Base-by-base conservation (phyloP, 1,140 invertebrate species). In the Vanessa tameamea region DNA sequence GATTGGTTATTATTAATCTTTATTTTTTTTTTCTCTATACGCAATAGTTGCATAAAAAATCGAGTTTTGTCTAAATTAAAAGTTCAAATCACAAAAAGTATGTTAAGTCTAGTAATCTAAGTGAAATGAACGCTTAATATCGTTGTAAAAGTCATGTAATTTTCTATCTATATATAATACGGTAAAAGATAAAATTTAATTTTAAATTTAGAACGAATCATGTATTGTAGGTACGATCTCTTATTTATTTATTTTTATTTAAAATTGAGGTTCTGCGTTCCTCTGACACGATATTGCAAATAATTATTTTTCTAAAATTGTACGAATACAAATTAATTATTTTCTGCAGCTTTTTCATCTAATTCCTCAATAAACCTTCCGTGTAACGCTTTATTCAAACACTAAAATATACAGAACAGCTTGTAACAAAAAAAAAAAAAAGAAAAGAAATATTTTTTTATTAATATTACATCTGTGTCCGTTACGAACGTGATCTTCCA, bases 51-150 rank as follows among this genome's bases (percentile, higher is more conserved):
- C 16, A n/a, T 57, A 8, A 13, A 57, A 23, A 57, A 4, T 26
- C 50, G 14, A 16, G 3, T 13, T 8, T 8, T 12, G 16, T 23
- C 23, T 1, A 16, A 12, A 12, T 57, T 12, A 48, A 71, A 71
- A 64, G 59, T 71, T 64, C 59, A 71, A 71, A 71, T 71, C 69
- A 71, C 69, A 64, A 64, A 64, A 64, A 15, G 13, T 71, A 71
- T 64, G 15, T 37, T 64, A 71, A 64, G 59, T 64, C 64, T 63
- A 51, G 26, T 71, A 71, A 61, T 31, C 14, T 71, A 71, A 64
- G 61, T 64, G 59, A 64, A 64, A 47, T 53, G 20, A 68, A 68
- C 53, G 57, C 57, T 61, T 37, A 59, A 59, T 31, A 2, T 31
- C 23, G 55, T 57, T 57, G 14, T 61, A 61, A 61, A 61, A 61